These are phyloP conservation scores for Stomatorhinus walkeri DNA, from an alignment of 2,797 vertebrate species.

Conservation along the genomic window DNA sequence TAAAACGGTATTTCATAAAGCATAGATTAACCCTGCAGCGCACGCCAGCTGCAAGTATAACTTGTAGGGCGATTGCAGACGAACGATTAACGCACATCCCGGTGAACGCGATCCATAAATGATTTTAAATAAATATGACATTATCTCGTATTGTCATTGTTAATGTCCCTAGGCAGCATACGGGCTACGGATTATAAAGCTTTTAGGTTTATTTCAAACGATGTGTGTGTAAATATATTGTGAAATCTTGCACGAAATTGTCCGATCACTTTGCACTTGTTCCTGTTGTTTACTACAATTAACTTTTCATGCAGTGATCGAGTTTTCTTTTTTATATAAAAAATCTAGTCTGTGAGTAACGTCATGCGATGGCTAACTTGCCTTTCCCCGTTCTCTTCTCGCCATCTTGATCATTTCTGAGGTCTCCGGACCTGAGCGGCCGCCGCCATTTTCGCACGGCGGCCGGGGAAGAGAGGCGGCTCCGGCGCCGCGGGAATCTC, in stretches of 20 bases:
- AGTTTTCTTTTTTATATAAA: not conserved
- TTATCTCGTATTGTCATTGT: not conserved
- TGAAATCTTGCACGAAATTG: not conserved
- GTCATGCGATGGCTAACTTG: not conserved
- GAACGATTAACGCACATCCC: not conserved
- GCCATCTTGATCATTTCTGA: slow-evolving; percentile 48
- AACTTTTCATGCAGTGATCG: not conserved
- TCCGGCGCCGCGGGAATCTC: not conserved
- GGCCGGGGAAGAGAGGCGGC: not conserved
- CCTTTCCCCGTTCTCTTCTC: slow-evolving; percentile 27
- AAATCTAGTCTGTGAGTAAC: not conserved
- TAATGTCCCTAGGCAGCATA: not conserved
- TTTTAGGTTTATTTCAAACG: not conserved
- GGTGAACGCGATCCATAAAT: not conserved
- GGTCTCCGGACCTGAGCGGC: slow-evolving; percentile 55
- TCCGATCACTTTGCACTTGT: not conserved
- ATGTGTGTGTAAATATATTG: not conserved
- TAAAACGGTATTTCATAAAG: not conserved
- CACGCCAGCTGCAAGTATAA: not conserved
- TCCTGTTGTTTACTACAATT: not conserved
- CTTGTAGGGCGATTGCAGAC: not conserved
- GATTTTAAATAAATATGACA: not conserved
- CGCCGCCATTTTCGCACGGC: slow-evolving; percentile 35
- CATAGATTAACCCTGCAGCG: not conserved
- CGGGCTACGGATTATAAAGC: not conserved